Conservation (phyloP, 2,888 invertebrate genomes). For the Sphaerophoria rueppellii region DNA sequence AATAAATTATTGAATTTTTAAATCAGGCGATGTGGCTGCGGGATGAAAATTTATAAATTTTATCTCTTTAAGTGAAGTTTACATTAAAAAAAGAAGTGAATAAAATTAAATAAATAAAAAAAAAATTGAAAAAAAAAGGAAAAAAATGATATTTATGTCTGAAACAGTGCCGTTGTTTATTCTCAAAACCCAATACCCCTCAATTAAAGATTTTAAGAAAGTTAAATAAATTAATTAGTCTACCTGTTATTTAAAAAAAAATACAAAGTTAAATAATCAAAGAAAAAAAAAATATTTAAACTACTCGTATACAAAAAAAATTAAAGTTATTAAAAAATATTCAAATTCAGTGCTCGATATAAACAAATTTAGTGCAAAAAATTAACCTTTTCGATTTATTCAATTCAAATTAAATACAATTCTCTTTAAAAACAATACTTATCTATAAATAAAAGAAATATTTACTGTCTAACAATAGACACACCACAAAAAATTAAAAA, state of each 20-base stretch:
- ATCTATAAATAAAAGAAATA: constrained; percentile 34
- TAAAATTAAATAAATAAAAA: constrained; percentile 12
- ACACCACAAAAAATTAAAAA: constrained; percentile 2
- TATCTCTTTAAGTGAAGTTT: constrained; percentile 6
- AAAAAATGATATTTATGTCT: constrained; percentile 64
- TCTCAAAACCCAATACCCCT: constrained; percentile 47
- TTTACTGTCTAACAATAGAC: constrained; percentile 3
- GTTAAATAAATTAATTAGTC: constrained; percentile 51
- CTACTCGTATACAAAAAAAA: neutral
- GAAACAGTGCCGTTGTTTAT: constrained; percentile 56
- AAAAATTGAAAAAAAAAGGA: neutral
- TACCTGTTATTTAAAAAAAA: neutral
- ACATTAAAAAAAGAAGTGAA: neutral
- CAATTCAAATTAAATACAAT: constrained; percentile 24
- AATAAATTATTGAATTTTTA: neutral
- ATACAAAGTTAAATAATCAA: neutral
- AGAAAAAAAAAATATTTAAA: constrained; percentile 11
- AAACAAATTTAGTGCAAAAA: constrained; percentile 24
- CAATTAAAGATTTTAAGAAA: constrained; percentile 65
- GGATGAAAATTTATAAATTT: neutral
- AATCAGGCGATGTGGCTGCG: neutral
- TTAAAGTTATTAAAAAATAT: neutral
- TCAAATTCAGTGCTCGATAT: constrained; percentile 5
- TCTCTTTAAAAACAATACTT: constrained; percentile 4
- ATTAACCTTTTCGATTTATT: constrained; percentile 10